Evolutionary conservation across 1,140 invertebrate species (phyloP).

Genomic region (Temnothorax longispinosus): DNA sequence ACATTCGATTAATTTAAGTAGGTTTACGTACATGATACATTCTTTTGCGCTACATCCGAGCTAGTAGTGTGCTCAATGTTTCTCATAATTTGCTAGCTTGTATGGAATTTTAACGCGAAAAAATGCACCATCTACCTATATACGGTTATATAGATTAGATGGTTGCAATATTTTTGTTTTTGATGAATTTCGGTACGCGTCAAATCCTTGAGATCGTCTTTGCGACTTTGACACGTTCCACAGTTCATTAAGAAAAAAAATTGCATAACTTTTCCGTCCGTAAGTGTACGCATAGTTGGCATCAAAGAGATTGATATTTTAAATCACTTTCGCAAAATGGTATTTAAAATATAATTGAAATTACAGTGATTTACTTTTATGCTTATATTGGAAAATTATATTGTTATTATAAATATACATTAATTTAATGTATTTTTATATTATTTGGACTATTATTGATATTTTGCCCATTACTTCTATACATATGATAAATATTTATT

Average conservation of each 20-base stretch:
- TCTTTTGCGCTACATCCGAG: neutral
- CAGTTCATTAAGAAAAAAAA: neutral
- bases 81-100: neutral
- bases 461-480: no score
- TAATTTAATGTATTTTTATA: no score
- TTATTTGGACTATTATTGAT: no score
- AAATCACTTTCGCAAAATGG: neutral
- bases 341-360: neutral
- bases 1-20: neutral
- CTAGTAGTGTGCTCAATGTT: neutral
- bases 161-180: neutral
- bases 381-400: no score
- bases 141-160: neutral
- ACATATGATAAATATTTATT: no score
- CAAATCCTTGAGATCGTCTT: neutral
- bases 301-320: neutral
- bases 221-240: neutral
- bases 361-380: no score
- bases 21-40: neutral
- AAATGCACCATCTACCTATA: neutral
- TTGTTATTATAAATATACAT: no score
- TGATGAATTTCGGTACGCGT: neutral
- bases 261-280: neutral
- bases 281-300: neutral
- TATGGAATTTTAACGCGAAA: neutral